These are phyloP conservation scores for Melanotus villosus DNA, from an alignment of 2,888 invertebrate species.

Conservation along the genomic window DNA sequence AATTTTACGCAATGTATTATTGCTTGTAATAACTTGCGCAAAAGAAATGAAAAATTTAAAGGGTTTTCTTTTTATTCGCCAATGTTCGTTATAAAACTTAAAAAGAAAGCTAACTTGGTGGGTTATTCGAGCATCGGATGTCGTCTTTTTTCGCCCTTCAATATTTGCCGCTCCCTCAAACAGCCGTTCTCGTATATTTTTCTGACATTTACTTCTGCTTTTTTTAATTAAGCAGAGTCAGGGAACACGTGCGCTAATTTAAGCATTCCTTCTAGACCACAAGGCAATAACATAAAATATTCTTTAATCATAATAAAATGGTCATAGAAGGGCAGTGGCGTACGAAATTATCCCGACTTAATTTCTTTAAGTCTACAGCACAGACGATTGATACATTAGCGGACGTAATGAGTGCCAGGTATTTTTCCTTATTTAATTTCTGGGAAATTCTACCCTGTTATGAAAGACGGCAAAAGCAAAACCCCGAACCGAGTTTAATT, in stretches of 20 bases:
- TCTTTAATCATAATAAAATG: constrained; percentile 52
- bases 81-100: constrained; percentile 8
- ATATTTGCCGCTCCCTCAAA: constrained; percentile 13
- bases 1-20: background rate
- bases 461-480: background rate
- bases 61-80: background rate
- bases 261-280: constrained; percentile 19
- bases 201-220: constrained; percentile 33
- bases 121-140: background rate
- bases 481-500: background rate
- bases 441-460: constrained; percentile 16
- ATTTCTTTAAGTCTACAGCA: constrained; percentile 4
- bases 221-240: constrained; percentile 40
- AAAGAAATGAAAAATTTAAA: background rate
- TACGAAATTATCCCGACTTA: constrained; percentile 23
- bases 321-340: constrained; percentile 41
- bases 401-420: constrained; percentile 19
- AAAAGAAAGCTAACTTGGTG: background rate
- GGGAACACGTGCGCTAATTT: constrained; percentile 32
- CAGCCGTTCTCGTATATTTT: constrained; percentile 32
- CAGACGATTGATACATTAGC: constrained; percentile 30
- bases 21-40: background rate
- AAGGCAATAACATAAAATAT: constrained; percentile 39
- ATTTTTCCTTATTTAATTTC: constrained; percentile 21
- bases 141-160: constrained; percentile 4